A percentile compares a stretch with the other conserved stretches of the same genome.
These are phyloP conservation scores for Drosophila bunnanda DNA, from an alignment of 2,888 invertebrate genomes.

Conservation along the genomic window DNA sequence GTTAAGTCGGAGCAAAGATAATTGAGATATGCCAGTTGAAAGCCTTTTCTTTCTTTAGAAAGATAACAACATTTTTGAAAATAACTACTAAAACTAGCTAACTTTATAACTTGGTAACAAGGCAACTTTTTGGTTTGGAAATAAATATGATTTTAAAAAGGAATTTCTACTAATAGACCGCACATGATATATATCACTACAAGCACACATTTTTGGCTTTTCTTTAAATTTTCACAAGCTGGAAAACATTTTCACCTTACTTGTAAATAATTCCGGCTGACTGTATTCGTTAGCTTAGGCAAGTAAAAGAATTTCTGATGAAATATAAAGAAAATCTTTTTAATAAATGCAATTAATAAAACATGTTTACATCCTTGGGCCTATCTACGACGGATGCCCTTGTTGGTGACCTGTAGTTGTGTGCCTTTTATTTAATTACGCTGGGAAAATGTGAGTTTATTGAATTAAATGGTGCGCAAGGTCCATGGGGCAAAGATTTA, in stretches of 20 bases:
- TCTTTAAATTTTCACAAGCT: not conserved
- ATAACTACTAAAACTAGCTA: too few species aligned
- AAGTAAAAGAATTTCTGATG: not conserved
- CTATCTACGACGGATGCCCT: not conserved
- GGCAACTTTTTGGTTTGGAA: not conserved
- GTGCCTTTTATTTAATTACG: conserved; percentile 57
- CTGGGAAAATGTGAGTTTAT: conserved; percentile 44
- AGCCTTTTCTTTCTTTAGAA: not conserved
- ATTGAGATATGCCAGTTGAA: conserved; percentile 7
- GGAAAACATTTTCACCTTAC: not conserved
- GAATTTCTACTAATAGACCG: too few species aligned
- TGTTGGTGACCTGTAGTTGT: conserved; percentile 13
- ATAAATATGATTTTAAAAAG: not conserved
- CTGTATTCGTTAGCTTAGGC: not conserved
- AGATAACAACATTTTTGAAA: not conserved
- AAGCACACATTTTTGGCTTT: too few species aligned
- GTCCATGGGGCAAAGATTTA: conserved; percentile 27
- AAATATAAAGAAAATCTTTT: conserved; percentile 46
- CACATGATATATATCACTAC: too few species aligned
- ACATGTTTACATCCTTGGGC: conserved; percentile 54
- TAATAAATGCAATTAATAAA: conserved; percentile 82
- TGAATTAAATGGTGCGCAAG: conserved; percentile 56
- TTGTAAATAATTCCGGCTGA: not conserved
- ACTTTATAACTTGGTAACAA: not conserved
- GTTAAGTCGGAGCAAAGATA: not conserved